phyloP scores from a whole-genome alignment of 2,113 vertebrate species.

The Brevimyrus niger region DNA sequence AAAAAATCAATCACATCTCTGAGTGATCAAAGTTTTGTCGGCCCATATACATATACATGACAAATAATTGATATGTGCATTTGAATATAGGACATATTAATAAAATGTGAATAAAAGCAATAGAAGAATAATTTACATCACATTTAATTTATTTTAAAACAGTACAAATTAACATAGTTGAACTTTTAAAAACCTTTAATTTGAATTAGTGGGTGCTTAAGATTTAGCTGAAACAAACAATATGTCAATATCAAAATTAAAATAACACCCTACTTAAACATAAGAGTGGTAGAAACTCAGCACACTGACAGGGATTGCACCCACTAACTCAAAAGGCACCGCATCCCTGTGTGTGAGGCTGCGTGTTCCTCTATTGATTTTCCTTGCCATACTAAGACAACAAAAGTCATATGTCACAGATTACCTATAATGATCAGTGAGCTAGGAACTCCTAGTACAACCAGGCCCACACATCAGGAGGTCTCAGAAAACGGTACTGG shows the following conservation, averaged over 20 bases:
- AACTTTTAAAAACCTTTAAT: background rate
- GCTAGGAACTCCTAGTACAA: background rate
- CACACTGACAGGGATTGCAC: background rate
- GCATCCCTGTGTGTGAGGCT: background rate
- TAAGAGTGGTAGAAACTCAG: background rate
- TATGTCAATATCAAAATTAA: background rate
- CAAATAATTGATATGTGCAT: background rate
- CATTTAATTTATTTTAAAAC: background rate
- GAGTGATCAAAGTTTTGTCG: background rate
- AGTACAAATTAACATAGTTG: background rate
- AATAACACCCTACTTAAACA: background rate
- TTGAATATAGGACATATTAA: background rate
- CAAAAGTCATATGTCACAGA: background rate
- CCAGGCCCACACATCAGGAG: background rate
- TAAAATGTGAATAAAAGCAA: background rate
- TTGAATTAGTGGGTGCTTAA: background rate
- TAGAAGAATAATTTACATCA: background rate
- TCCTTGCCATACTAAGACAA: background rate
- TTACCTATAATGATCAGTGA: background rate
- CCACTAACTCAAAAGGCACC: background rate
- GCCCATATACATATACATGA: background rate
- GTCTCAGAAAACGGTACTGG: conserved; percentile 23
- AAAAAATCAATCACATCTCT: background rate
- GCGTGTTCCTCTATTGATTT: background rate
- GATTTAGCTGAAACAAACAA: background rate